Evolutionary conservation across 2,113 vertebrate genomes (phyloP).

Genomic region (Zapornia atra): DNA sequence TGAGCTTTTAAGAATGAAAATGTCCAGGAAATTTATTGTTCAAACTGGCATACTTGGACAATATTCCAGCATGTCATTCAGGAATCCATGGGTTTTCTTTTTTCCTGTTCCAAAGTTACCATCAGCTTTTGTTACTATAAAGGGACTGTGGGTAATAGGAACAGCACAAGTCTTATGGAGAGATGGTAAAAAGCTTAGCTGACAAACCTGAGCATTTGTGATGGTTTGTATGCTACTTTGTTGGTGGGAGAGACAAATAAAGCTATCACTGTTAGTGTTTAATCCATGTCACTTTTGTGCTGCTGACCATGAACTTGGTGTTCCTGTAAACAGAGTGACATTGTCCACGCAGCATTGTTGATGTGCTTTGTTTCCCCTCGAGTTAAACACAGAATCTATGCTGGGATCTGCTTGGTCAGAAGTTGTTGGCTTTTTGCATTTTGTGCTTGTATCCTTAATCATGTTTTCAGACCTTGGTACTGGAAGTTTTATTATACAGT

Average conservation of each 20-base stretch:
- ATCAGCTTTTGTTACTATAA: not conserved
- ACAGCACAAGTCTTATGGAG: not conserved
- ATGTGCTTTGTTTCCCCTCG: not conserved
- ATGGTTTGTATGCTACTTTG: not conserved
- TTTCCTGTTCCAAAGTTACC: not conserved
- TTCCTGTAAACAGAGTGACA: constrained; percentile 10
- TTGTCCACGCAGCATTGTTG: constrained; percentile 25
- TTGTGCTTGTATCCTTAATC: not conserved
- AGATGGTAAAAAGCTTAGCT: not conserved
- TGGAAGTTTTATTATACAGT: not conserved
- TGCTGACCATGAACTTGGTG: constrained; percentile 32
- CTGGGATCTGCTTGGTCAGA: not conserved
- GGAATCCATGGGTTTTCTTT: not conserved
- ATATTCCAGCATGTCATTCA: not conserved
- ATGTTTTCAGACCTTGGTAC: not conserved
- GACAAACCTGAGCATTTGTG: constrained; percentile 12
- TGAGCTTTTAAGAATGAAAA: not conserved
- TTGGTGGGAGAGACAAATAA: constrained; percentile 7
- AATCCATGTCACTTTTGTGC: not conserved
- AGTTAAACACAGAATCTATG: not conserved
- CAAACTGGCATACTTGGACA: not conserved
- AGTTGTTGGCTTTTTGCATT: not conserved
- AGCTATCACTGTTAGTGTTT: constrained; percentile 35
- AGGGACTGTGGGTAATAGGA: not conserved
- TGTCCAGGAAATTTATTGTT: not conserved